phyloP scores from a whole-genome alignment of 2,888 invertebrate genomes.

The Lasioglossum vierecki region DNA sequence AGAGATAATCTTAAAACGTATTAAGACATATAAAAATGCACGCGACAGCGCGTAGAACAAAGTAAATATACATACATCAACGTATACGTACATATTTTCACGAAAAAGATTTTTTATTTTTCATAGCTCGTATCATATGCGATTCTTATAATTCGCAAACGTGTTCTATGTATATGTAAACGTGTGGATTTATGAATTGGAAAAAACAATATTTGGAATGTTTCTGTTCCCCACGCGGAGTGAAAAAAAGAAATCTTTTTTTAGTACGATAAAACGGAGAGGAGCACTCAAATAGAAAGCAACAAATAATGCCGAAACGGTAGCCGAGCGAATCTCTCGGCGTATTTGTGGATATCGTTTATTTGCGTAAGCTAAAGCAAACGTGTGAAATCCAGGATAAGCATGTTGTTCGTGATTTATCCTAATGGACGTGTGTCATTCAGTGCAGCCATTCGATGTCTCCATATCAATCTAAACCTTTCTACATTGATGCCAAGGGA shows the following conservation, averaged over 20 bases:
- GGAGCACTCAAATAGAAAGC: constrained; percentile 9
- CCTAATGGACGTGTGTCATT: constrained; percentile 18
- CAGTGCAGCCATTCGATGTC: constrained; percentile 18
- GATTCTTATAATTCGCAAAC: not conserved
- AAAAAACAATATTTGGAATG: not conserved
- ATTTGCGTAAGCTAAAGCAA: constrained; percentile 48
- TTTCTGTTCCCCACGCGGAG: not conserved
- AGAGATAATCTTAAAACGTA: no score
- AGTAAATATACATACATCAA: no score
- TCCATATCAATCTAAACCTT: constrained; percentile 14
- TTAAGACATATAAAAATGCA: no score
- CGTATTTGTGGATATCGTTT: constrained; percentile 28
- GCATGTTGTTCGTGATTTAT: constrained; percentile 47
- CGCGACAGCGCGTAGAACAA: no score
- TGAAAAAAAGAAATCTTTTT: not conserved
- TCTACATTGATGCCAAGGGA: not conserved
- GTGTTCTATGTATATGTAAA: not conserved
- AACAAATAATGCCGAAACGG: constrained; percentile 19
- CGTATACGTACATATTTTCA: not conserved
- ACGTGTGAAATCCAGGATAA: constrained; percentile 59
- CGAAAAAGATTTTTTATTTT: not conserved
- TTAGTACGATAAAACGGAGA: not conserved
- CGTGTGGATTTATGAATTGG: not conserved
- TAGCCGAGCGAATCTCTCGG: constrained; percentile 22
- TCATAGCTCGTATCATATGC: not conserved